Conservation (phyloP, 2,888 invertebrate species). For the Aporophyla lueneburgensis region DNA sequence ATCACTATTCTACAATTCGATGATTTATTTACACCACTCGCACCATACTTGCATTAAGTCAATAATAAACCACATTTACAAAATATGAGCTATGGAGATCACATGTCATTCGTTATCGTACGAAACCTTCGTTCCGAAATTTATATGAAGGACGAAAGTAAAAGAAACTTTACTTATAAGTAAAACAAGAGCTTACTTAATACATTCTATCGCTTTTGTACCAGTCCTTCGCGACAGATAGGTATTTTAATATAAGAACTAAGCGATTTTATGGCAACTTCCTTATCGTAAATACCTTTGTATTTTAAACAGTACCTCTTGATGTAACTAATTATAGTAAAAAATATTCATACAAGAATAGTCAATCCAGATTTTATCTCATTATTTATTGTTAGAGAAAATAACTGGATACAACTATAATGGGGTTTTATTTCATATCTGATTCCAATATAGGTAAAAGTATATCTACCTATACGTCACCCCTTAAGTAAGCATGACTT, state of each 20-base stretch:
- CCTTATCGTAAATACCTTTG: conserved; percentile 46
- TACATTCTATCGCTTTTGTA: conserved; percentile 62
- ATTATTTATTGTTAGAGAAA: conserved; percentile 19
- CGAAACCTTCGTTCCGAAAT: conserved; percentile 61
- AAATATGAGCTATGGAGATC: conserved; percentile 64
- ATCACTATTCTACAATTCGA: conserved; percentile 69
- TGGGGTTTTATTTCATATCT: conserved; percentile 13
- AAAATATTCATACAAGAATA: conserved; percentile 33
- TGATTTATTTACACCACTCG: conserved; percentile 64
- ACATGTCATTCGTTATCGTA: conserved; percentile 61
- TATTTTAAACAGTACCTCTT: conserved; percentile 43
- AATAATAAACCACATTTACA: conserved; percentile 55
- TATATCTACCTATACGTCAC: conserved; percentile 18
- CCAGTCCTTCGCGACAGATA: conserved; percentile 61
- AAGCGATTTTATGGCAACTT: conserved; percentile 67
- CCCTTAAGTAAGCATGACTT: conserved; percentile 23
- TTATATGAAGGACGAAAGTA: conserved; percentile 51
- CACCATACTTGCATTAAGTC: conserved; percentile 55
- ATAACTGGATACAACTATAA: conserved; percentile 5
- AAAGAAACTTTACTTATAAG: conserved; percentile 21
- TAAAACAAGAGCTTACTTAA: conserved; percentile 52
- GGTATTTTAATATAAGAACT: conserved; percentile 60
- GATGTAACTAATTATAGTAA: conserved; percentile 30
- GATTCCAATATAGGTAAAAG: conserved; percentile 31
- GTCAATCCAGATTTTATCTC: conserved; percentile 13